Evolutionary conservation across 2,113 vertebrate genomes (phyloP).

Genomic region (Poicephalus meyeri): DNA sequence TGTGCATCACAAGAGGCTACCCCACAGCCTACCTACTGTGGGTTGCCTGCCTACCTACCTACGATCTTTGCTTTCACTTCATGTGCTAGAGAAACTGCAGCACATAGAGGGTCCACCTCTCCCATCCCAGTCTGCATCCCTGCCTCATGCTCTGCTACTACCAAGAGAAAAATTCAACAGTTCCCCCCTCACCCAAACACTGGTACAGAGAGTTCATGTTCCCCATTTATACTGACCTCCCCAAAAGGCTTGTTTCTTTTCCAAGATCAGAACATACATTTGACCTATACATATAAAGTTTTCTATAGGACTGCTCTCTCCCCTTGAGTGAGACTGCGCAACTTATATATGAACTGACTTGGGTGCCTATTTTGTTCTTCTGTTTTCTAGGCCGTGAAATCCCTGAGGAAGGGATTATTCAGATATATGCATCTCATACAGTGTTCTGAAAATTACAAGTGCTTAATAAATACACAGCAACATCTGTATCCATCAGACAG

Average conservation of each 20-base stretch:
- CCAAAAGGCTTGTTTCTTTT: not conserved
- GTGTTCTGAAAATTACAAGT: not conserved
- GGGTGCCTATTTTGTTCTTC: not conserved
- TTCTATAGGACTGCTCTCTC: not conserved
- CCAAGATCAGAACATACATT: not conserved
- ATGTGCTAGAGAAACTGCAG: not conserved
- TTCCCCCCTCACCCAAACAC: not conserved
- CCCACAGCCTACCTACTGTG: not conserved
- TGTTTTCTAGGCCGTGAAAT: not conserved
- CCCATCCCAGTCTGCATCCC: not conserved
- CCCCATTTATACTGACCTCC: not conserved
- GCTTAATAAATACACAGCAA: not conserved
- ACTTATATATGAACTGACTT: not conserved
- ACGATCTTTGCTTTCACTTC: not conserved
- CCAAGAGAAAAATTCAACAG: not conserved
- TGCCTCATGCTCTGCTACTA: not conserved
- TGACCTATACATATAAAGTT: not conserved
- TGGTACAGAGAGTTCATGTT: not conserved
- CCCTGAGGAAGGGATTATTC: not conserved
- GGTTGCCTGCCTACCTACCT: not conserved
- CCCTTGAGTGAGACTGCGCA: not conserved
- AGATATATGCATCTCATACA: not conserved
- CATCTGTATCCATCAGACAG: not conserved
- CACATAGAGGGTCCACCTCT: accelerated
- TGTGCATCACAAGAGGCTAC: not conserved